phyloP scores from a whole-genome alignment of 2,113 vertebrate genomes.

The Oriolus oriolus region DNA sequence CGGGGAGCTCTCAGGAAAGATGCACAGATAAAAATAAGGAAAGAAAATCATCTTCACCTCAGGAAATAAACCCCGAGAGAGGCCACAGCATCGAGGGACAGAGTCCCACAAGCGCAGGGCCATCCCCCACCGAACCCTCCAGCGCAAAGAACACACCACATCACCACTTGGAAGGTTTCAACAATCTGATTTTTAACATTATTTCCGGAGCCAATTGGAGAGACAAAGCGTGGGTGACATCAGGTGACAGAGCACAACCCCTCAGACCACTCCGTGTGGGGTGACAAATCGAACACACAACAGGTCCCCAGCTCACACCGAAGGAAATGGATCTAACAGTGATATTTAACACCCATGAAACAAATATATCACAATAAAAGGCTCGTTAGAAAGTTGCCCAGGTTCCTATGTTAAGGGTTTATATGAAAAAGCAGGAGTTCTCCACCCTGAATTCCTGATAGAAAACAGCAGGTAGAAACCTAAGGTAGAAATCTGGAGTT shows the following conservation, averaged over 20 bases:
- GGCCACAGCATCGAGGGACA: neutral
- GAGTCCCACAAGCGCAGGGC: neutral
- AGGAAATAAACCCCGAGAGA: neutral
- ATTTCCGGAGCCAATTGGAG: neutral
- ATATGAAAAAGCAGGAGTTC: constrained; percentile 55
- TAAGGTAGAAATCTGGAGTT: constrained; percentile 58
- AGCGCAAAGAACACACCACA: neutral
- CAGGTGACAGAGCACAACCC: neutral
- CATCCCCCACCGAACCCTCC: neutral
- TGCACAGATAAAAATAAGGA: neutral
- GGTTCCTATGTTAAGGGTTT: constrained; percentile 18
- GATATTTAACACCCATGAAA: neutral
- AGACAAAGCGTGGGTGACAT: neutral
- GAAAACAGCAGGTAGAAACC: constrained; percentile 67
- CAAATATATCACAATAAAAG: neutral
- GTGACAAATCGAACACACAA: neutral
- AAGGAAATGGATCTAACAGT: neutral
- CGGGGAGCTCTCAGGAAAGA: neutral
- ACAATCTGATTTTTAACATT: neutral
- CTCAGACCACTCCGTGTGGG: neutral
- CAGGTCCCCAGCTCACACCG: neutral
- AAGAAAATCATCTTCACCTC: neutral
- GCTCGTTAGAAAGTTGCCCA: constrained; percentile 9
- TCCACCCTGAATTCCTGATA: constrained; percentile 47
- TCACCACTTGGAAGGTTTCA: neutral